Percentiles rank a stretch among this genome's conserved stretches.
Evolutionary conservation across 2,888 invertebrate species (phyloP).

Genomic region (Idaea dimidiata): DNA sequence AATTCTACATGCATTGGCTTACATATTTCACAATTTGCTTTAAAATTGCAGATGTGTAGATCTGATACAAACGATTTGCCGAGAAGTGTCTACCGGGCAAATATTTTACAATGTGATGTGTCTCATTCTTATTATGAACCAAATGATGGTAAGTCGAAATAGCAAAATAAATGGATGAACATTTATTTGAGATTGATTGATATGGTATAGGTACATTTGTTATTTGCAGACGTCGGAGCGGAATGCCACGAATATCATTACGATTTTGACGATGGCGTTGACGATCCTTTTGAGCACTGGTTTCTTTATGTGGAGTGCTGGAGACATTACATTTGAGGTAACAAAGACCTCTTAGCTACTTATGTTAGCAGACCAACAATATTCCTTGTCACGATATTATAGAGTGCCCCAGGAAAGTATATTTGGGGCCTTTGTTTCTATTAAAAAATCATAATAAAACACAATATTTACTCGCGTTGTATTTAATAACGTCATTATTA

Average conservation of each 20-base stretch:
- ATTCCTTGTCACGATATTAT: neutral
- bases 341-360: neutral
- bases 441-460: neutral
- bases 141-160: conserved; percentile 36
- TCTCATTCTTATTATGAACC: conserved; percentile 36
- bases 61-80: conserved; percentile 36
- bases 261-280: conserved; percentile 23
- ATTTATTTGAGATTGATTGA: neutral
- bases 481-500: too few relatives aligned
- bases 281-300: conserved; percentile 40
- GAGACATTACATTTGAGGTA: conserved; percentile 50
- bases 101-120: conserved; percentile 38
- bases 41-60: conserved; percentile 40
- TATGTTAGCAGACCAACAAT: neutral
- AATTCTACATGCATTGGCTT: neutral
- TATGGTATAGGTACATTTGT: conserved; percentile 4
- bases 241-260: conserved; percentile 30
- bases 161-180: neutral
- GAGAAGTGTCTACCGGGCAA: conserved; percentile 41
- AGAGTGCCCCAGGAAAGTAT: neutral
- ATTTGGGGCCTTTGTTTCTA: neutral
- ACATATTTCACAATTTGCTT: conserved; percentile 2
- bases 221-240: conserved; percentile 38
- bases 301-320: conserved; percentile 48
- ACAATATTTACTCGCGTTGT: too few relatives aligned